Base-by-base conservation (phyloP, 2,113 vertebrate species). In the Podarcis raffonei region DNA sequence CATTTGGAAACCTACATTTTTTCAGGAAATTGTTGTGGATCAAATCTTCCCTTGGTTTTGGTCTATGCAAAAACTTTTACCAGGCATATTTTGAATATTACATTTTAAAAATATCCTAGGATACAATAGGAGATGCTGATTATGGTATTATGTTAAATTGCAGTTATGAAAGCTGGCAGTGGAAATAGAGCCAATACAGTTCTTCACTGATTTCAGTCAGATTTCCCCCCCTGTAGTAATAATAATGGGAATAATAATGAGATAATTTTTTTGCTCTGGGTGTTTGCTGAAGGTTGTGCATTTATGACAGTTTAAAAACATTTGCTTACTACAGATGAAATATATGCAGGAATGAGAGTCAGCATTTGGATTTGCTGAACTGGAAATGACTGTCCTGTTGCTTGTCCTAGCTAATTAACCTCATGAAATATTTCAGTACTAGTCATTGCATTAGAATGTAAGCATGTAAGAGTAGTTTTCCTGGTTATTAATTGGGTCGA, bases 321-420 rank as follows among this genome's bases (percentile, higher is more conserved):
- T 7, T 48, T 76, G 25, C 13, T 42, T 76, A n/a, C 80, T 39
- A 15, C 68, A 30, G 11, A 57, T 81, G 35, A 88, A 18, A 66
- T 42, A 75, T 76, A 42, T 23, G 39, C 42, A 81, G n/a, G 42
- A 81, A 57, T 5, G 32, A 48, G 16, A 53, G 25, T 71, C 18
- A 16, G n/a, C 22, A 20, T 76, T 83, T 88, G 87, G 23, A 88
- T 88, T 83, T 83, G 71, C 81, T 83, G 71, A 83, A 77, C n/a
- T 88, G 81, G 81, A 88, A 83, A 83, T 77, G 80, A 83, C 81
- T 83, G 69, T 82, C 53, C 39, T 83, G 20, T 76, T 83, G 72
- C 80, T 83, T 76, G 37, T 75, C 37, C 39, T 88, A 68, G 39
- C 72, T 77, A 83, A 88, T 88, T 83, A 88, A 66, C 35, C 20